Conservation (phyloP, 2,797 vertebrate genomes). For the Naso thynnoides region DNA sequence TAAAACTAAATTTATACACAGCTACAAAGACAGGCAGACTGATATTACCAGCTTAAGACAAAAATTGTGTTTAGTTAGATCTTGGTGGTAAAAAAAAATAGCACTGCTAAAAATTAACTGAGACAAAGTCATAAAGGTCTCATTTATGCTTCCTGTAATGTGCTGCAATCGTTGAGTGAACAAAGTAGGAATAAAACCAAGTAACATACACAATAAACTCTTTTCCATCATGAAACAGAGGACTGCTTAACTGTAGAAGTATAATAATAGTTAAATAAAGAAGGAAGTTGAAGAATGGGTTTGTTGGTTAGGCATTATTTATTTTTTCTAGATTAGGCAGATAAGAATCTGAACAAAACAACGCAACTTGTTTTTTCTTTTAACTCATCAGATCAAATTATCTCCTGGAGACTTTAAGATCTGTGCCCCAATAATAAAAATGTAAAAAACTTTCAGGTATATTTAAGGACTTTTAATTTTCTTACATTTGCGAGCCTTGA, state of each 20-base stretch:
- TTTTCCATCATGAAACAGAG: background rate
- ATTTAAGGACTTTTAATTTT: background rate
- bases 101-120: background rate
- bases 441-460: background rate
- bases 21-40: background rate
- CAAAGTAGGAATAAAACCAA: background rate
- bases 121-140: background rate
- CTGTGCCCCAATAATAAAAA: background rate
- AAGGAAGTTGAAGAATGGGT: background rate
- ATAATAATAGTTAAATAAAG: background rate
- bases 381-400: background rate
- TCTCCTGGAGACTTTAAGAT: background rate
- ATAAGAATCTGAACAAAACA: slow-evolving; percentile 4
- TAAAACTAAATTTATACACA: background rate
- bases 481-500: background rate
- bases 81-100: background rate
- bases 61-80: background rate
- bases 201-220: background rate
- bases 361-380: background rate
- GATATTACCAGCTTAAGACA: background rate
- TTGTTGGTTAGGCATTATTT: background rate
- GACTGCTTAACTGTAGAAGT: background rate
- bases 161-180: background rate
- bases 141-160: background rate
- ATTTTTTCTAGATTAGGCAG: background rate